Evolutionary conservation across 2,797 vertebrate species (phyloP).

Genomic region (Chelidonichthys spinosus): DNA sequence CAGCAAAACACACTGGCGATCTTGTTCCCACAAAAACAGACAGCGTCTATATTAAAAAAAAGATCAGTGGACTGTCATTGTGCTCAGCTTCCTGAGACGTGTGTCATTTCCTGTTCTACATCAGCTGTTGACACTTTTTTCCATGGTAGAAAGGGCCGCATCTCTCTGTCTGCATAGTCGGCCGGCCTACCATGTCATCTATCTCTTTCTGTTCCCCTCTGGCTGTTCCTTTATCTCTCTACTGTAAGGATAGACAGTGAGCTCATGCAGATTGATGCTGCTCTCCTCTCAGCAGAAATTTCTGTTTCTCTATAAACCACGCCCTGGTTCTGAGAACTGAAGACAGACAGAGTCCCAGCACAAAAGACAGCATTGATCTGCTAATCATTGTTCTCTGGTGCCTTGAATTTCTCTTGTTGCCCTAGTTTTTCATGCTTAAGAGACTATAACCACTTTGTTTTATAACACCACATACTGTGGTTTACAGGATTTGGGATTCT

Average conservation of each 20-base stretch:
- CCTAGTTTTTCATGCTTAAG: conserved; percentile 16
- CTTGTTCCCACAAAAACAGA: conserved; percentile 75
- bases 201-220: conserved; percentile 7
- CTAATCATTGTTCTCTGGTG: conserved; percentile 48
- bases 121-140: conserved; percentile 63
- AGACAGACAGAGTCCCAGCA: conserved; percentile 29
- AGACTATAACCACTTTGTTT: conserved; percentile 21
- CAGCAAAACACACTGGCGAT: conserved; percentile 53
- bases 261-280: conserved; percentile 21
- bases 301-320: conserved; percentile 27
- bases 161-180: conserved; percentile 25
- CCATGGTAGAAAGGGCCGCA: conserved; percentile 48
- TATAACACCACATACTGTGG: conserved; percentile 11
- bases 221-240: conserved; percentile 5
- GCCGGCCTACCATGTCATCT: conserved; percentile 1
- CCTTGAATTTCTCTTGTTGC: conserved; percentile 24
- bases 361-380: conserved; percentile 67
- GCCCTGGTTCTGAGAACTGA: conserved; percentile 56
- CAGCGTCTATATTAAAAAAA: conserved; percentile 61
- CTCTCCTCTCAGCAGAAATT: conserved; percentile 2
- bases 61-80: conserved; percentile 77
- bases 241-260: conserved; percentile 19
- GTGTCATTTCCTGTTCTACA: conserved; percentile 73
- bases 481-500: background rate
- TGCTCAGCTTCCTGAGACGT: conserved; percentile 74